These are phyloP conservation scores for Drosophila gunungcola DNA, from an alignment of 1,140 invertebrate species.

Conservation along the genomic window DNA sequence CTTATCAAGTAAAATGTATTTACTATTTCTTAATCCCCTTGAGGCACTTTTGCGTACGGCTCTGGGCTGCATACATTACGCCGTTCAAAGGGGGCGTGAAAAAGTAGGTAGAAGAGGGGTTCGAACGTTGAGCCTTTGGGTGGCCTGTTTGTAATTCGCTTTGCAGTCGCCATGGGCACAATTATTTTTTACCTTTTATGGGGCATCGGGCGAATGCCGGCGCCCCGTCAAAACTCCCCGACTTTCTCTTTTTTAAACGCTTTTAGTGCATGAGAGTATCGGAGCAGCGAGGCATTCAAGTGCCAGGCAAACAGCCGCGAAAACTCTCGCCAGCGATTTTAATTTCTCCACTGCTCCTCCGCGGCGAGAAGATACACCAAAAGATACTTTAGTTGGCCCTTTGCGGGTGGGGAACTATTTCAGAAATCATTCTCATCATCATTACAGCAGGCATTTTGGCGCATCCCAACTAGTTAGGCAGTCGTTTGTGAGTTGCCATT, in stretches of 20 bases:
- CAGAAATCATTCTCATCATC: constrained; percentile 9
- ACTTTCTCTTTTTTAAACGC: constrained; percentile 58
- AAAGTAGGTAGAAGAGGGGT: not conserved
- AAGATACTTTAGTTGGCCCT: constrained; percentile 47
- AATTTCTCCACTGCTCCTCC: constrained; percentile 37
- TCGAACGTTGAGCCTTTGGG: constrained; percentile 45
- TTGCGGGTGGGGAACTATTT: constrained; percentile 10
- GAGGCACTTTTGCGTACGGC: not conserved
- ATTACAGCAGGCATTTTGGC: constrained; percentile 5
- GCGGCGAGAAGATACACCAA: constrained; percentile 20
- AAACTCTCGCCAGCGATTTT: constrained; percentile 53
- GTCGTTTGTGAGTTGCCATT: not conserved
- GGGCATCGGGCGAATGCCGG: constrained; percentile 34
- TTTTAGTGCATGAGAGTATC: constrained; percentile 61
- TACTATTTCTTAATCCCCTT: not conserved
- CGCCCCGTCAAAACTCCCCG: constrained; percentile 12
- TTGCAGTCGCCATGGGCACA: constrained; percentile 80
- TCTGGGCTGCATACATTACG: constrained; percentile 70
- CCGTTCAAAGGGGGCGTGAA: constrained; percentile 32
- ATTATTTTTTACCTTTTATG: constrained; percentile 71
- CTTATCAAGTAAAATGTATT: not conserved
- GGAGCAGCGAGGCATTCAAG: constrained; percentile 51
- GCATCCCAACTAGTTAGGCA: not conserved
- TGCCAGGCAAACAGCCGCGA: constrained; percentile 68
- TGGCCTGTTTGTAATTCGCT: constrained; percentile 80